phyloP scores from a whole-genome alignment of 2,888 invertebrate species.

The Pandemis heparana region DNA sequence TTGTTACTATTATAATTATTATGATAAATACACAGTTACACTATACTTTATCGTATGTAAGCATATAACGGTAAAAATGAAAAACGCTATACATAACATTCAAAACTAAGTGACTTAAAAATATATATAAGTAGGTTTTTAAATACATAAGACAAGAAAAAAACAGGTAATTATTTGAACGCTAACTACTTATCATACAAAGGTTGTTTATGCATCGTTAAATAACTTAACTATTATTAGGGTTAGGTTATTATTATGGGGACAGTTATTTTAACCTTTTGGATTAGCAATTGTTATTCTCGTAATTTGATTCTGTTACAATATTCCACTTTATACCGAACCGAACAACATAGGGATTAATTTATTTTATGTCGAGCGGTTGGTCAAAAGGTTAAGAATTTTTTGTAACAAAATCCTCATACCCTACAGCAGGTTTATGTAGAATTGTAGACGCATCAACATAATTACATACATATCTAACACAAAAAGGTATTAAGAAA shows the following conservation, averaged over 20 bases:
- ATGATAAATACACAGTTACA: constrained; percentile 40
- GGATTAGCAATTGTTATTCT: background rate
- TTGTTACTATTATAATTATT: constrained; percentile 46
- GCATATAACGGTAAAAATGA: constrained; percentile 34
- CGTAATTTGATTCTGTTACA: background rate
- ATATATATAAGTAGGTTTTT: background rate
- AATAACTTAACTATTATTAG: constrained; percentile 69
- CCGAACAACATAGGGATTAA: background rate
- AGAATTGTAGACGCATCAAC: background rate
- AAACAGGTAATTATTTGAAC: constrained; percentile 65
- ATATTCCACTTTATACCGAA: background rate
- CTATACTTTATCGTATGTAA: constrained; percentile 35
- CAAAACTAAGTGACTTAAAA: constrained; percentile 24
- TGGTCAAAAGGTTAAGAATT: background rate
- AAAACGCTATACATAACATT: constrained; percentile 27
- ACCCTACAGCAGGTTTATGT: background rate
- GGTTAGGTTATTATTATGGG: constrained; percentile 51
- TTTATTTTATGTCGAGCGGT: background rate
- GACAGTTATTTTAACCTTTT: background rate
- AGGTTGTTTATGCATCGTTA: constrained; percentile 76
- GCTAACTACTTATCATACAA: constrained; percentile 82
- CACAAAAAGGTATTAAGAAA: background rate
- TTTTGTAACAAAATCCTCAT: background rate
- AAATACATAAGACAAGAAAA: constrained; percentile 48
- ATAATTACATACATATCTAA: background rate